phyloP scores from a whole-genome alignment of 2,113 vertebrate genomes.

The Cettia cetti region DNA sequence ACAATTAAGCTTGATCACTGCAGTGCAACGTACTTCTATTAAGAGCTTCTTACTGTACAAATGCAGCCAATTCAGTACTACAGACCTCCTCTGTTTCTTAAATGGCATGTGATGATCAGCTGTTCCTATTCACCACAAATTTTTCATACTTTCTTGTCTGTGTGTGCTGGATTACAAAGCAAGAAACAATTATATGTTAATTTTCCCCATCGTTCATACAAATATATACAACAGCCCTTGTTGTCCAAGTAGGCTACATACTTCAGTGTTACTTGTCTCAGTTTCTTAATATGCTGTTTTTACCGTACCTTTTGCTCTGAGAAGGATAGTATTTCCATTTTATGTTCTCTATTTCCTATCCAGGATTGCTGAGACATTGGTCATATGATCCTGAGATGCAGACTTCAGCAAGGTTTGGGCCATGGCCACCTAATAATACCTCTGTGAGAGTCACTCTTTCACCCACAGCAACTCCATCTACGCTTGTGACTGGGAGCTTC shows the following conservation, averaged over 20 bases:
- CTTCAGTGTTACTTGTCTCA: not conserved
- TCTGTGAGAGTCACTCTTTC: not conserved
- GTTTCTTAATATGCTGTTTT: not conserved
- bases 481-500: not conserved
- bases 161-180: not conserved
- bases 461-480: not conserved
- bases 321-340: not conserved
- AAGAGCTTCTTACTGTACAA: not conserved
- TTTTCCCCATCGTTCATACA: not conserved
- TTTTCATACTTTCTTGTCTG: not conserved
- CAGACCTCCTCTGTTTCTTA: not conserved
- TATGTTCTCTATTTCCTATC: not conserved
- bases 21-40: not conserved
- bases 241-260: not conserved
- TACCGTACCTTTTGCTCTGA: not conserved
- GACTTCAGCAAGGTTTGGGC: not conserved
- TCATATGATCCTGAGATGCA: rapidly evolving
- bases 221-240: not conserved
- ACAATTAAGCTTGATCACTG: not conserved
- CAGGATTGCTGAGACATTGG: not conserved
- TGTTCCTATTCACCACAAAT: not conserved
- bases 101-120: not conserved
- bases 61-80: not conserved
- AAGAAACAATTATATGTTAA: not conserved
- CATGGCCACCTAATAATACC: not conserved